A percentile compares a stretch with the other conserved stretches of the same genome.
These are phyloP conservation scores for Dipodomys ordii DNA, from an alignment of 2,113 vertebrate species.

Conservation along the genomic window DNA sequence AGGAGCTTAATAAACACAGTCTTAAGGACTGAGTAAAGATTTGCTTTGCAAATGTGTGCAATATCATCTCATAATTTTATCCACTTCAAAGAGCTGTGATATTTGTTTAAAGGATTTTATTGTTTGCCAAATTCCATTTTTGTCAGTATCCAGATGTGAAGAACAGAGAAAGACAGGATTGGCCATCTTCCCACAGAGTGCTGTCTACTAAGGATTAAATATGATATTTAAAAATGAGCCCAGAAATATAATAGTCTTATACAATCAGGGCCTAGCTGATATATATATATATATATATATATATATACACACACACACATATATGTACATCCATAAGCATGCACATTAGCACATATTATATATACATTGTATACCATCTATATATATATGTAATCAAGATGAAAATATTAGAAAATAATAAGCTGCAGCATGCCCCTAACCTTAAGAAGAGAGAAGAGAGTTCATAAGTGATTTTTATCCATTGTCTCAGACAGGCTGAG, in stretches of 20 bases:
- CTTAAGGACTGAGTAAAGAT: slow-evolving; percentile 5
- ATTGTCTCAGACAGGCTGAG: not conserved
- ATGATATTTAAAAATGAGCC: not conserved
- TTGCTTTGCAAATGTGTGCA: not conserved
- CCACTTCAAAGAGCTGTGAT: not conserved
- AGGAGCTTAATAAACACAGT: not conserved
- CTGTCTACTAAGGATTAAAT: not conserved
- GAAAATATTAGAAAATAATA: not conserved
- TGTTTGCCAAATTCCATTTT: slow-evolving; percentile 6
- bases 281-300: not conserved
- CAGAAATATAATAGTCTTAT: not conserved
- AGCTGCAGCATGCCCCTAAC: not conserved
- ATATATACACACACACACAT: too few relatives aligned
- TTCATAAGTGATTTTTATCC: too few relatives aligned
- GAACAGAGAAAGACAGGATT: not conserved
- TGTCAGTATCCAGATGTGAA: slow-evolving; percentile 25
- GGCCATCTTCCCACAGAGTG: not conserved
- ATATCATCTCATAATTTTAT: not conserved
- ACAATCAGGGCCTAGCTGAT: not conserved
- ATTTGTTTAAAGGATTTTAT: slow-evolving; percentile 3
- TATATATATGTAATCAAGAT: not conserved
- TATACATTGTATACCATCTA: too few relatives aligned
- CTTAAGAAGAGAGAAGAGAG: too few relatives aligned
- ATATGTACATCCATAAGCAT: too few relatives aligned
- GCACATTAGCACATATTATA: too few relatives aligned